Evolutionary conservation across 2,888 invertebrate genomes (phyloP).

Genomic region (Portevinia maculata): DNA sequence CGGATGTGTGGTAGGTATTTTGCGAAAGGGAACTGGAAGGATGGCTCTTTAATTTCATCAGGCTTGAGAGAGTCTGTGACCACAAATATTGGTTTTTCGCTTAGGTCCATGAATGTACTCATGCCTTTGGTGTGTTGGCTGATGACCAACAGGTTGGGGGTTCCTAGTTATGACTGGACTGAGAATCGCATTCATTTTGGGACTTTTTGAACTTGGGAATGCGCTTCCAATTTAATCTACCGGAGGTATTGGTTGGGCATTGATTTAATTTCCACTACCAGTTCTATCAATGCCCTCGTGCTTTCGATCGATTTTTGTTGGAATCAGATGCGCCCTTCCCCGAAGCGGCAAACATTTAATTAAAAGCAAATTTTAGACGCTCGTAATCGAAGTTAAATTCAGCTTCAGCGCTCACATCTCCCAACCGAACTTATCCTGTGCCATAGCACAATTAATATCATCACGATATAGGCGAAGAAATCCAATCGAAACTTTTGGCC

Average conservation of each 20-base stretch:
- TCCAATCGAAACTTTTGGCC: constrained; percentile 54
- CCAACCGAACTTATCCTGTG: not conserved
- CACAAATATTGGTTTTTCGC: constrained; percentile 29
- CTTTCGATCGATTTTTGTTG: not conserved
- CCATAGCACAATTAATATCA: not conserved
- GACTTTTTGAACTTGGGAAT: not conserved
- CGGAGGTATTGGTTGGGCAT: not conserved
- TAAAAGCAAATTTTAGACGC: constrained; percentile 43
- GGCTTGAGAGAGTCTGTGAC: not conserved
- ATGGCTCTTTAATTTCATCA: constrained; percentile 33
- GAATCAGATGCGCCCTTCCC: not conserved
- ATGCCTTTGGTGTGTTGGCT: not conserved
- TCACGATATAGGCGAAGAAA: constrained; percentile 33
- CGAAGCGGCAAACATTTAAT: constrained; percentile 27
- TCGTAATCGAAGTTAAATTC: constrained; percentile 47
- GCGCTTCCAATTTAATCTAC: not conserved
- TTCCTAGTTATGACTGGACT: not conserved
- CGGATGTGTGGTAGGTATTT: constrained; percentile 38
- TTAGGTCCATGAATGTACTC: not conserved
- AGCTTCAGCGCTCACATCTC: constrained; percentile 10
- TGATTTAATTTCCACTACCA: not conserved
- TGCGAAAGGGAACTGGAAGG: constrained; percentile 12
- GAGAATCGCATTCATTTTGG: not conserved
- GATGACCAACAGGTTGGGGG: constrained; percentile 6
- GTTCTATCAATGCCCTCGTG: too few relatives aligned